Conservation (phyloP, 1,140 invertebrate genomes). For the Microplitis demolitor region DNA sequence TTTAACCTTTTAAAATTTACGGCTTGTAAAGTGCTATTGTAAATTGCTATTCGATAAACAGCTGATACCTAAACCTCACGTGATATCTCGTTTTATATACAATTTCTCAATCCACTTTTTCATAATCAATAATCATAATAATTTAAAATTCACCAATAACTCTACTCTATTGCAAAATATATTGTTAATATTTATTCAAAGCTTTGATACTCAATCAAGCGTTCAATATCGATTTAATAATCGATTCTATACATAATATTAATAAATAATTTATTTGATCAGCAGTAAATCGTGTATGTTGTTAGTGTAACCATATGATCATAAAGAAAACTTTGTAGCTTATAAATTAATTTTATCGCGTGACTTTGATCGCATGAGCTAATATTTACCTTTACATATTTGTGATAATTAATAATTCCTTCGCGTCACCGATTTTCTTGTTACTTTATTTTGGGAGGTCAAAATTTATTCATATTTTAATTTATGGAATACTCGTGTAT, state of each 20-base stretch:
- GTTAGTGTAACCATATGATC: too few species aligned
- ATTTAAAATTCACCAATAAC: not conserved
- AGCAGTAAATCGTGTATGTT: not conserved
- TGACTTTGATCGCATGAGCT: constrained; percentile 2
- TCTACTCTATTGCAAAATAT: too few species aligned
- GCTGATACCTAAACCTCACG: not conserved
- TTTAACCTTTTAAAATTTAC: constrained; percentile 27
- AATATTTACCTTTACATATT: constrained; percentile 6
- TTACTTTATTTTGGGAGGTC: not conserved
- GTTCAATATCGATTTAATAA: not conserved
- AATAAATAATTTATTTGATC: too few species aligned
- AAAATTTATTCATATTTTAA: not conserved
- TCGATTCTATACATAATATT: not conserved
- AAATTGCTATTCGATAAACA: not conserved
- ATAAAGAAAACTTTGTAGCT: not conserved
- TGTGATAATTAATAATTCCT: not conserved
- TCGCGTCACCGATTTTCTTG: not conserved
- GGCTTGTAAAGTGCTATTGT: not conserved
- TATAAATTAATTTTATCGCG: not conserved
- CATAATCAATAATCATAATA: not conserved
- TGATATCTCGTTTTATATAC: not conserved
- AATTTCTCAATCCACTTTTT: not conserved
- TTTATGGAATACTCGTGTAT: too few species aligned
- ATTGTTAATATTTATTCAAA: too few species aligned
- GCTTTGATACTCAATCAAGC: not conserved